phyloP scores from a whole-genome alignment of 2,113 vertebrate genomes.

The Campylorhamphus procurvoides region DNA sequence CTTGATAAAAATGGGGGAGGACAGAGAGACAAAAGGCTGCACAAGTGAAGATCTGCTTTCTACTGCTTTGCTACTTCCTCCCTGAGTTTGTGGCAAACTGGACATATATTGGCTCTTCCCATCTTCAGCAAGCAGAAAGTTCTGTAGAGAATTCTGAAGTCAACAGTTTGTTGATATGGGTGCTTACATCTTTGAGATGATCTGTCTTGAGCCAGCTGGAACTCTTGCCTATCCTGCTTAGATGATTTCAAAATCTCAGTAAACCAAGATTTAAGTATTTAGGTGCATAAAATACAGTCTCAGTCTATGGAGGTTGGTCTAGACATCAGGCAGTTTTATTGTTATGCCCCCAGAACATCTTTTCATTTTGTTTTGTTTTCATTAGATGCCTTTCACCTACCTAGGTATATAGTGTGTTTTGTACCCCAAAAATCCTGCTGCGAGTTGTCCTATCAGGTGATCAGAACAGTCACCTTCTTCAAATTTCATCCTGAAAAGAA shows the following conservation, averaged over 20 bases:
- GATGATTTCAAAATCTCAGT: neutral
- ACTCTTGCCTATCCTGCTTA: neutral
- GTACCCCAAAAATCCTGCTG: neutral
- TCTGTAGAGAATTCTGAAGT: neutral
- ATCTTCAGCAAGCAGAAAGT: neutral
- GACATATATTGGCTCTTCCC: neutral
- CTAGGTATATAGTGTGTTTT: neutral
- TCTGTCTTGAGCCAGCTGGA: neutral
- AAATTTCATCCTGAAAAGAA: neutral
- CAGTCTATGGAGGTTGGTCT: neutral
- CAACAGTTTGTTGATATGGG: neutral
- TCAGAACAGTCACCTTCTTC: neutral
- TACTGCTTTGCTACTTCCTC: neutral
- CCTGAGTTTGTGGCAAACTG: neutral
- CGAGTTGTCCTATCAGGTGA: neutral
- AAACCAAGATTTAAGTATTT: neutral
- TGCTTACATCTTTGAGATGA: rapidly evolving
- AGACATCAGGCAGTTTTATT: neutral
- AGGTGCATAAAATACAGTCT: neutral
- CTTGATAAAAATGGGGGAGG: neutral
- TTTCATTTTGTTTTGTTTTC: neutral
- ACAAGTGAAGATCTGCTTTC: neutral
- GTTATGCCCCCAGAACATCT: neutral
- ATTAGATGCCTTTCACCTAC: neutral
- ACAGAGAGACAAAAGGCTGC: neutral